Conservation (phyloP, 2,113 vertebrate genomes). For the Megaptera novaeangliae region DNA sequence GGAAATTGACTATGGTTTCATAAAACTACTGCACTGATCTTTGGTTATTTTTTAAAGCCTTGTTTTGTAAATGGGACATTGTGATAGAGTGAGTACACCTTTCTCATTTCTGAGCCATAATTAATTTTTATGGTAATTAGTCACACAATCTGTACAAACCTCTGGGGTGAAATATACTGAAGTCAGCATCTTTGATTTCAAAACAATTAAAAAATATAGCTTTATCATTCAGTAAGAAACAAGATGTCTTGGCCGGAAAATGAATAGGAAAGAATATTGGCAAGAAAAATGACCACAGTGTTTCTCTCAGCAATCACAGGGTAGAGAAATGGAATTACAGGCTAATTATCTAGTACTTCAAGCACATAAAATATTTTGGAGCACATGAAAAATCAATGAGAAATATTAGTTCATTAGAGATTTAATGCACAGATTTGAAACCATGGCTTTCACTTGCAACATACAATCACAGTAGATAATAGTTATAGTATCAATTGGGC, state of each 20-base stretch:
- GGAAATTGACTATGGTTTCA: background rate
- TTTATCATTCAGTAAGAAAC: slow-evolving; percentile 45
- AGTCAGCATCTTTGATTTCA: slow-evolving; percentile 43
- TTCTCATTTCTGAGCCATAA: slow-evolving; percentile 22
- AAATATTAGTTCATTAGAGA: slow-evolving; percentile 10
- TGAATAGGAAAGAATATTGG: slow-evolving; percentile 32
- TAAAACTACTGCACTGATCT: background rate
- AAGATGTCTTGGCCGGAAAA: slow-evolving; percentile 1
- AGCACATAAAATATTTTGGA: background rate
- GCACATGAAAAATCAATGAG: background rate
- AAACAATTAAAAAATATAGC: slow-evolving; percentile 37
- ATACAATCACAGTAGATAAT: background rate
- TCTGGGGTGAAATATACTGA: slow-evolving; percentile 32
- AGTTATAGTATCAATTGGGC: background rate
- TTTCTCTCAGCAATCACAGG: slow-evolving; percentile 23
- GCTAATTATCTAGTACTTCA: slow-evolving; percentile 33
- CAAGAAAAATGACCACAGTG: slow-evolving; percentile 44
- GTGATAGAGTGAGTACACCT: background rate
- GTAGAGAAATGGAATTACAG: slow-evolving; percentile 28
- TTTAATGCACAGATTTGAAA: slow-evolving; percentile 22
- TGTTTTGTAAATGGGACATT: background rate
- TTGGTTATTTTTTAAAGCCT: background rate
- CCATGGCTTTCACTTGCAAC: background rate
- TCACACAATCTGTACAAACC: background rate
- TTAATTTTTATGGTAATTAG: slow-evolving; percentile 48